Evolutionary conservation across 2,797 vertebrate genomes (phyloP).

Genomic region (Austrolebias charrua): DNA sequence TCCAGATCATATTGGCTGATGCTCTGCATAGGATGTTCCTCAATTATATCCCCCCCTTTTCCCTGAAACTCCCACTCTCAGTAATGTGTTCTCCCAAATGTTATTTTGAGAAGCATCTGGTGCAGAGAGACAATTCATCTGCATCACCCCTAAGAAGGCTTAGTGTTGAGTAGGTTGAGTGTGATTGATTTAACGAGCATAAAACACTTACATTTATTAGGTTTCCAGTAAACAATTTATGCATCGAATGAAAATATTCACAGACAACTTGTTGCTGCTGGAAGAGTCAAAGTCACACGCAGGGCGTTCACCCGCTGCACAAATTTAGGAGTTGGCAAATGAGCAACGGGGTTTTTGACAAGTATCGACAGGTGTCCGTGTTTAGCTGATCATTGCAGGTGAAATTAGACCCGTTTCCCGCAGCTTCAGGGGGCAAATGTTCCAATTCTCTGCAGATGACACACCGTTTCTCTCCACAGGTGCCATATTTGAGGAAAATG

Average conservation of each 20-base stretch:
- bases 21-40: conserved; percentile 37
- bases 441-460: conserved; percentile 1
- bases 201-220: conserved; percentile 9
- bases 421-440: background rate
- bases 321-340: background rate
- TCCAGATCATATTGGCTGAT: conserved; percentile 70
- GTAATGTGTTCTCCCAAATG: conserved; percentile 45
- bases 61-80: conserved; percentile 38
- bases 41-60: conserved; percentile 50
- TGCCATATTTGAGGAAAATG: conserved; percentile 98
- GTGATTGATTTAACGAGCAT: conserved; percentile 26
- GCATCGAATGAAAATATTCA: background rate
- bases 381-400: background rate
- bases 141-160: conserved; percentile 35
- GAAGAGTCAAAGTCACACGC: conserved; percentile 49
- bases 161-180: conserved; percentile 21
- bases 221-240: conserved; percentile 2
- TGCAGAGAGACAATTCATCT: conserved; percentile 15
- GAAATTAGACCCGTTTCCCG: background rate
- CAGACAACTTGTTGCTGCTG: conserved; percentile 36
- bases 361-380: conserved; percentile 1
- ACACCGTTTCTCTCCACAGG: conserved; percentile 75
- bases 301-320: background rate
- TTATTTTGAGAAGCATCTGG: conserved; percentile 48
- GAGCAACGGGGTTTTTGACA: background rate